phyloP scores from a whole-genome alignment of 2,888 invertebrate genomes.

The Phorcus lineatus region DNA sequence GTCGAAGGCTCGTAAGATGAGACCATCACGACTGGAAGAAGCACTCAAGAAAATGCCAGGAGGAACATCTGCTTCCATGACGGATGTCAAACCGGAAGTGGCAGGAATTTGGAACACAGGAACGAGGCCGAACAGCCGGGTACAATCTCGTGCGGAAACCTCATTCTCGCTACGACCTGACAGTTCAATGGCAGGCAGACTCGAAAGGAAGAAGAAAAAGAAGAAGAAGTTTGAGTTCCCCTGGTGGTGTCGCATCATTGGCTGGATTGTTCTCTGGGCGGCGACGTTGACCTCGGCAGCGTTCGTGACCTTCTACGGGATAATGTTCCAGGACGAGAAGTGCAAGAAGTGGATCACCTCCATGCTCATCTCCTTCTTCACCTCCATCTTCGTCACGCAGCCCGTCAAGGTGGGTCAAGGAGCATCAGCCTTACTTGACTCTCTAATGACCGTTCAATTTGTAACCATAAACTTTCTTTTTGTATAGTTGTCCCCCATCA shows the following conservation, averaged over 20 bases:
- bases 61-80: constrained; percentile 31
- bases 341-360: constrained; percentile 77
- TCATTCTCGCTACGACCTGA: constrained; percentile 5
- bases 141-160: constrained; percentile 40
- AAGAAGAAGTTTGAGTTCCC: constrained; percentile 68
- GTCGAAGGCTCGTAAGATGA: constrained; percentile 69
- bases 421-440: background rate
- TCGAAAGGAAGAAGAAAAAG: constrained; percentile 40
- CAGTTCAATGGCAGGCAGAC: background rate
- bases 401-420: constrained; percentile 75
- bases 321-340: constrained; percentile 76
- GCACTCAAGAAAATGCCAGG: constrained; percentile 50
- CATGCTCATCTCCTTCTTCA: constrained; percentile 76
- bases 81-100: constrained; percentile 46
- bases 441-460: background rate
- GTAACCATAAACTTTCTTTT: background rate
- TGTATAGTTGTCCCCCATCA: too few relatives aligned
- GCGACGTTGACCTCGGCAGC: constrained; percentile 72
- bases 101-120: background rate
- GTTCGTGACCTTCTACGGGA: constrained; percentile 76
- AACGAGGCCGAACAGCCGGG: background rate
- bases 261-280: constrained; percentile 75
- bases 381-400: constrained; percentile 76
- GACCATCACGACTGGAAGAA: constrained; percentile 65
- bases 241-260: constrained; percentile 73